Evolutionary conservation across 2,113 vertebrate genomes (phyloP).

Genomic region (Lanius ludovicianus): DNA sequence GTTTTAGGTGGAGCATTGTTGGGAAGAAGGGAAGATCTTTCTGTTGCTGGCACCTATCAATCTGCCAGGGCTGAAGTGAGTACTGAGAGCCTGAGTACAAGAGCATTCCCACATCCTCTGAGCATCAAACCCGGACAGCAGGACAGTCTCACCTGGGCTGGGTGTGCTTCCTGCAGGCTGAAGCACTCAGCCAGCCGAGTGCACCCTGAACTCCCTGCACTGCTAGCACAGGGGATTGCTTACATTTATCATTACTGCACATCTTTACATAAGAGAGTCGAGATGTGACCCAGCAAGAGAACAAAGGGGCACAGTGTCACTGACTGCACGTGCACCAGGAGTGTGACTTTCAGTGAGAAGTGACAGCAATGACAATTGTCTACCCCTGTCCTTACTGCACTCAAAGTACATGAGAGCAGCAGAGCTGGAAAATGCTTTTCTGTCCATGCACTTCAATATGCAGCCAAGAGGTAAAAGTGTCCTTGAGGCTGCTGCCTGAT

Average conservation of each 20-base stretch:
- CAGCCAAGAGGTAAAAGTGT: neutral
- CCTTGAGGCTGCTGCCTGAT: neutral
- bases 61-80: neutral
- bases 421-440: neutral
- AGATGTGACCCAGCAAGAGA: neutral
- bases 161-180: neutral
- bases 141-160: neutral
- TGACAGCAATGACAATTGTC: neutral
- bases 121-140: neutral
- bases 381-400: neutral
- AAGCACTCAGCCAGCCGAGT: neutral
- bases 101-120: neutral
- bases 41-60: neutral
- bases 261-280: neutral
- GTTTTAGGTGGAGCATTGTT: neutral
- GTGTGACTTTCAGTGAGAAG: neutral
- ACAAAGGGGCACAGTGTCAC: neutral
- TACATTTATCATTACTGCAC: neutral
- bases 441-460: neutral
- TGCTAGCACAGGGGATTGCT: neutral
- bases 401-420: neutral
- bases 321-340: neutral
- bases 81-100: neutral
- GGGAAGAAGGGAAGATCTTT: neutral
- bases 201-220: neutral